Evolutionary conservation across 1,140 invertebrate species (phyloP), one percentile per base, ranked within the genome.

Genomic region (Gonioctena quinquepunctata): DNA sequence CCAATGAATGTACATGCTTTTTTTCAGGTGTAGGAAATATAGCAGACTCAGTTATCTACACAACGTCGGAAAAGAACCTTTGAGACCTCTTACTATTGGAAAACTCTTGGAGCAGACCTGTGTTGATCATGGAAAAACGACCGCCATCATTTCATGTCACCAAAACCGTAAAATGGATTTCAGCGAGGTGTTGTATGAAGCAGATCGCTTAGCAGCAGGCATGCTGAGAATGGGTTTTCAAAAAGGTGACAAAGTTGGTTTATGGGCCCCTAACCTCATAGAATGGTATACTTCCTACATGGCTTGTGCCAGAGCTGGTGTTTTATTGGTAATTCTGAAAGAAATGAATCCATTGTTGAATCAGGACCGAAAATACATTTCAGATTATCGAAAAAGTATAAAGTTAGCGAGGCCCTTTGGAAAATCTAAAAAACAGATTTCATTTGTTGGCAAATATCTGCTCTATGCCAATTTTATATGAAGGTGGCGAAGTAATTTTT

Each of bases 191-290:
- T 71, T 91, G 3, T 79, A 84, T 19, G 73, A 95, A 87, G 89
- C 88, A 0, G 92, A 98, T 77, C 87, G 88, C 26, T 77, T 98
- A 1, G 96, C 95, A 2, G 91, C 92, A 13, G 93, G 94, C 1
- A 85, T 99, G 0, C 80, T 90, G 48, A 88, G 88, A 22, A 78
- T 96, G 8, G 96, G 96, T 0, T 80, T 98, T 8, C 79, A 90
- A 68, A 88, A 85, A 59, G 95, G 95, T 0, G 96, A 99, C 78
- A 82, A 93, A 5, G 75, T 99, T 2, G 96, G 93, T 0, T 86
- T 99, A 11, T 98, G 94, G 93, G 90, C 91, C 0, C 95, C 96
- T 0, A 99, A 98, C 83, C 86, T 87, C 22, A 79, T 90, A 4
- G 90, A 94, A 77, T 99, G 96, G 96, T 85, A 93, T 3, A 77